Conservation (phyloP, 2,113 vertebrate genomes). For the Numida meleagris region DNA sequence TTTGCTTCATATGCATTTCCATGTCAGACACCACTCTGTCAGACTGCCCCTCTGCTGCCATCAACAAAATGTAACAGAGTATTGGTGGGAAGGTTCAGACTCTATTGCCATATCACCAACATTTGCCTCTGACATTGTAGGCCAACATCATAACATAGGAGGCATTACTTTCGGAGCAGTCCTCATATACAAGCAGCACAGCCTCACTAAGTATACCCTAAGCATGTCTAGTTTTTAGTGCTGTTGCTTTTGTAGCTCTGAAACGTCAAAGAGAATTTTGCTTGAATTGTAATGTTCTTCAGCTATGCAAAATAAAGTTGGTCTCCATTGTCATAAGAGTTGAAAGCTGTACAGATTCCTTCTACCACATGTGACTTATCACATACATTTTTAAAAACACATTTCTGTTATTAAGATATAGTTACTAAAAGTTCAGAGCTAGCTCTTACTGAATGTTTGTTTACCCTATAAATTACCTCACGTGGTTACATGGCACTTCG, state of each 20-base stretch:
- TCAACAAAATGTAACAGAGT: neutral
- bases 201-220: neutral
- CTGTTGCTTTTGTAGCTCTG: slow-evolving; percentile 52
- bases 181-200: neutral
- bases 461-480: slow-evolving; percentile 69
- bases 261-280: slow-evolving; percentile 66
- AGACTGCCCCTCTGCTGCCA: neutral
- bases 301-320: slow-evolving; percentile 60
- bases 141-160: neutral
- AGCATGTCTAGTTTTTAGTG: slow-evolving; percentile 32
- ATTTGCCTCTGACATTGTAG: neutral
- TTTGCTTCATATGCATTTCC: too few relatives aligned
- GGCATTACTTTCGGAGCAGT: neutral
- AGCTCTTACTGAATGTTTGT: slow-evolving; percentile 68
- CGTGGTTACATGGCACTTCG: slow-evolving; percentile 20
- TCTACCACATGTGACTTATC: slow-evolving; percentile 79
- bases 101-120: neutral
- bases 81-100: neutral
- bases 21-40: too few relatives aligned
- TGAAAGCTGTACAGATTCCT: slow-evolving; percentile 76
- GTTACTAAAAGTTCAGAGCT: neutral
- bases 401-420: slow-evolving; percentile 82
- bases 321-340: slow-evolving; percentile 70
- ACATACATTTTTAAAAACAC: slow-evolving; percentile 77
- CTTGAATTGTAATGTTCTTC: slow-evolving; percentile 69